These are phyloP conservation scores for Catotricha subobsoleta DNA, from an alignment of 2,888 invertebrate genomes.

Conservation along the genomic window DNA sequence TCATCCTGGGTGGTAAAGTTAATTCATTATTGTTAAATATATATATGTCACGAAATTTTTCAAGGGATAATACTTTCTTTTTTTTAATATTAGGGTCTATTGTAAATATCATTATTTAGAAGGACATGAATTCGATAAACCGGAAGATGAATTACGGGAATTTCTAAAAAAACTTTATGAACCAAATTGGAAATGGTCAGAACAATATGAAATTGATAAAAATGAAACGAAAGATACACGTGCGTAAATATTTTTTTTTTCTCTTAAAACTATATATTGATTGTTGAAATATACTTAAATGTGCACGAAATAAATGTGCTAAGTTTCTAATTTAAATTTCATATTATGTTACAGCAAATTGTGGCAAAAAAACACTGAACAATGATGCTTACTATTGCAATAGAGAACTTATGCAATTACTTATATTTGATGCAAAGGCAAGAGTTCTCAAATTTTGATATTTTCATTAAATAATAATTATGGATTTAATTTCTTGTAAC, in stretches of 20 bases:
- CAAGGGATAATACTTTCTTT: too few relatives aligned
- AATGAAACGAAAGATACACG: constrained; percentile 22
- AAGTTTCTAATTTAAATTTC: not conserved
- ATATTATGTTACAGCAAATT: constrained; percentile 34
- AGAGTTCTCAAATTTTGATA: too few relatives aligned
- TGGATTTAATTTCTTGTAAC: too few relatives aligned
- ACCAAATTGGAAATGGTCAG: constrained; percentile 41
- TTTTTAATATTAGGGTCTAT: constrained; percentile 44
- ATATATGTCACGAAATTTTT: too few relatives aligned
- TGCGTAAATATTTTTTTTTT: constrained; percentile 9
- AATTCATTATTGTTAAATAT: not conserved
- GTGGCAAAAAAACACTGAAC: constrained; percentile 40
- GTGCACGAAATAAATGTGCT: constrained; percentile 9
- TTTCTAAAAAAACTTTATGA: constrained; percentile 51
- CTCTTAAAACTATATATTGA: not conserved
- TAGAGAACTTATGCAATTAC: constrained; percentile 61
- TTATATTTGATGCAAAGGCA: constrained; percentile 80
- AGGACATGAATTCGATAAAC: constrained; percentile 51
- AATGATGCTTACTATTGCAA: constrained; percentile 68
- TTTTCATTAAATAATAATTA: too few relatives aligned
- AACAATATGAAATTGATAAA: constrained; percentile 35
- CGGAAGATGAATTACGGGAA: constrained; percentile 56
- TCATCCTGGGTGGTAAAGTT: constrained; percentile 61
- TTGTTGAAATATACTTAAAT: constrained; percentile 2
- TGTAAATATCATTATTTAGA: constrained; percentile 73